Conservation (phyloP, 1,140 invertebrate species). For the Matsumurasca onukii region DNA sequence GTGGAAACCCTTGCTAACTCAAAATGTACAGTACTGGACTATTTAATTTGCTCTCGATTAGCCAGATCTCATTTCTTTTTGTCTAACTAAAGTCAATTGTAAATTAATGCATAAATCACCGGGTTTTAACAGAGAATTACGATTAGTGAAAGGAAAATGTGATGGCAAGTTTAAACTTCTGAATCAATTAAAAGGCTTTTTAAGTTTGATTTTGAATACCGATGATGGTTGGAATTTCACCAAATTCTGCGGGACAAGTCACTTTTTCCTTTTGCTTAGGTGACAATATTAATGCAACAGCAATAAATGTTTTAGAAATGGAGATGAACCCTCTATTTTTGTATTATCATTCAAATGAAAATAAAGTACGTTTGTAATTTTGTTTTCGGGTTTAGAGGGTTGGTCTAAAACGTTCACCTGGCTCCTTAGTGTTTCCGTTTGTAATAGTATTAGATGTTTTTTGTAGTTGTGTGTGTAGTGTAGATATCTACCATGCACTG, state of each 20-base stretch:
- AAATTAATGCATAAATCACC: no score
- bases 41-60: not conserved
- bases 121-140: constrained; percentile 32
- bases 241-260: constrained; percentile 15
- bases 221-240: constrained; percentile 3
- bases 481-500: constrained; percentile 48
- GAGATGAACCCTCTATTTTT: constrained; percentile 52
- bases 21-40: not conserved
- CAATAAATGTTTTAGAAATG: constrained; percentile 48
- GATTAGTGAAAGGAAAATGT: constrained; percentile 35
- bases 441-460: constrained; percentile 49
- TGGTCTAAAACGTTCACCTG: constrained; percentile 39
- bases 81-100: constrained; percentile 19
- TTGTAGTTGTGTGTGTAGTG: constrained; percentile 51
- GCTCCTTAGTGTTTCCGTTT: constrained; percentile 44
- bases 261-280: constrained; percentile 39
- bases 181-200: no score
- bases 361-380: constrained; percentile 37
- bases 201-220: no score
- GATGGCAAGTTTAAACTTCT: constrained; percentile 20
- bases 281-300: constrained; percentile 46
- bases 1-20: constrained; percentile 17
- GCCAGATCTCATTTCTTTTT: constrained; percentile 25
- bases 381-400: constrained; percentile 44
- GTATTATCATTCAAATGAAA: constrained; percentile 47